Evolutionary conservation across 2,113 vertebrate genomes (phyloP).

Genomic region (Eublepharis macularius): DNA sequence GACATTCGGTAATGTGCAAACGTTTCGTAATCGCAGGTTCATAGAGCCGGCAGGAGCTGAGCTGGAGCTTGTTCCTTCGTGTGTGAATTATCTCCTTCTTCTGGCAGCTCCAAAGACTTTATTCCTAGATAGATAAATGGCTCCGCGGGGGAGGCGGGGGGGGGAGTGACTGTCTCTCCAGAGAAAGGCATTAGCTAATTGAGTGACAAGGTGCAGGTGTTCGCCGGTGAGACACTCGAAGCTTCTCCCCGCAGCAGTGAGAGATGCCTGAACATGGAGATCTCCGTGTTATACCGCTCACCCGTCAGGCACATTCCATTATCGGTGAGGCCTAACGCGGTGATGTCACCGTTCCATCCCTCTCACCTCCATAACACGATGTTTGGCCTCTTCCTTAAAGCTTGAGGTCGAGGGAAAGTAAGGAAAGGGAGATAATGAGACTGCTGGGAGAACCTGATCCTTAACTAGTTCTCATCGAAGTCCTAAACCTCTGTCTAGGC

Average conservation of each 20-base stretch:
- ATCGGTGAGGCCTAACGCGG: neutral
- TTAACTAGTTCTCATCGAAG: neutral
- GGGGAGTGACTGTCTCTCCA: neutral
- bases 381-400: neutral
- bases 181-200: constrained; percentile 6
- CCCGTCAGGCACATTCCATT: neutral
- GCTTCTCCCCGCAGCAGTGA: neutral
- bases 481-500: too few relatives aligned
- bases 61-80: neutral
- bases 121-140: neutral
- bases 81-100: constrained; percentile 3
- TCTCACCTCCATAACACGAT: neutral
- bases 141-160: neutral
- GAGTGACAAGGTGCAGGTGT: constrained; percentile 7
- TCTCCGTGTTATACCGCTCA: neutral
- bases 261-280: neutral
- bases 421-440: neutral
- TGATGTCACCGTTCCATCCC: neutral
- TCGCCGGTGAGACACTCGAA: neutral
- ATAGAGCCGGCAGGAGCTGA: neutral
- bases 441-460: neutral
- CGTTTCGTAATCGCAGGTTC: neutral
- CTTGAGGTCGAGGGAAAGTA: neutral
- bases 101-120: accelerated
- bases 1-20: neutral